Evolutionary conservation across 2,888 invertebrate species (phyloP), one percentile per base, ranked within the genome.

Genomic region (Drosophila pseudotalamancana): DNA sequence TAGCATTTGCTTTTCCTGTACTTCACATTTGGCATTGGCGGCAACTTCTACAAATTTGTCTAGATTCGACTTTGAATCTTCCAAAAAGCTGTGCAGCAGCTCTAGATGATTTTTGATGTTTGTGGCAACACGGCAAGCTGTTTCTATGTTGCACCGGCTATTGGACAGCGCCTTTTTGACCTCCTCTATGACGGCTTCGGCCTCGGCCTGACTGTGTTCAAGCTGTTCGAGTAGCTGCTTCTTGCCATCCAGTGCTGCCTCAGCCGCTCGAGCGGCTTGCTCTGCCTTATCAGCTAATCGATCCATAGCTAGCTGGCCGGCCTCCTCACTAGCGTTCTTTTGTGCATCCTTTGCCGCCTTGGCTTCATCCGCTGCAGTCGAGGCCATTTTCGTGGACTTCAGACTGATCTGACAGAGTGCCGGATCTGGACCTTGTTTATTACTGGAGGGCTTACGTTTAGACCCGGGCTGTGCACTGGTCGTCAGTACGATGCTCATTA

Each of bases 291-390:
- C 35, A 4, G 78, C 71, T 45, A 70, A 14, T 16, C 56, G 27
- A 0, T 42, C 14, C 56, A 68, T 69, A 4, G 27, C 65, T 4
- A 19, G 40, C 1, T 53, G 45, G 1, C 48, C 19, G 6, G 72
- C 69, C n/a, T 18, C 21, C 1, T 53, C 14, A 3, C 32, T 49
- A 8, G 57, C 63, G 14, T 32, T 9, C 1, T 25, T 5, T 21
- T 70, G 77, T 0, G 62, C 60, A 18, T 77, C 62, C 5, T 69
- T 78, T 11, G 78, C 65, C 3, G 32, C 48, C 5, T 35, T 62
- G 3, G 68, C 71, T 8, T 51, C 65, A 9, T 25, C 21, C 0
- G 60, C 53, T 5, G 72, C 72, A 40, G 54, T 65, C 0, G 55
- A 49, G 8, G 60, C 69, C 25, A 72, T 32, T n/a, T 63, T 60